These are phyloP conservation scores for Turritopsis dohrnii DNA, from an alignment of 30 jellyfish, hydroid and myxozoan genomes.

Conservation along the genomic window DNA sequence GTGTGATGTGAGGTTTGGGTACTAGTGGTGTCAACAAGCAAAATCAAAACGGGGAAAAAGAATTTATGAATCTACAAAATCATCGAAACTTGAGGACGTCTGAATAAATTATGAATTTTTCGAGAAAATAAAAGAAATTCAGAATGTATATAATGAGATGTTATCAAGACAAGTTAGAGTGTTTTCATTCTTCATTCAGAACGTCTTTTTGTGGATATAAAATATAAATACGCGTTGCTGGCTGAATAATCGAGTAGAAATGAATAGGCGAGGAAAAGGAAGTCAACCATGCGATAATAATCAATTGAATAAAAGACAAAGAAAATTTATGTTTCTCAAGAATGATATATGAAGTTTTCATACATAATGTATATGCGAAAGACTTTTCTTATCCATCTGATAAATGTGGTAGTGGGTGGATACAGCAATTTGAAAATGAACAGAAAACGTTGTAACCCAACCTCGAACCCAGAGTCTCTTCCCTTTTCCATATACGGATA, in stretches of 20 bases:
- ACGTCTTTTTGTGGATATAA: neutral
- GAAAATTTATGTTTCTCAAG: too few species aligned
- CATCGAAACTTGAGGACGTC: neutral
- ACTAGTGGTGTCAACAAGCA: neutral
- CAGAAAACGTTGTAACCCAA: too few species aligned
- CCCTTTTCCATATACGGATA: too few species aligned
- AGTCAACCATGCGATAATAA: neutral
- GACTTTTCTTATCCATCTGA: too few species aligned
- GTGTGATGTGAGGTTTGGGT: too few species aligned
- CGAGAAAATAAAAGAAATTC: too few species aligned
- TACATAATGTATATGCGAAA: neutral
- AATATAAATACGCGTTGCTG: neutral
- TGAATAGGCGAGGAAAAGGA: neutral
- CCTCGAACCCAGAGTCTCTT: too few species aligned
- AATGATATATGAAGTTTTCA: neutral
- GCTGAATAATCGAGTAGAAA: neutral
- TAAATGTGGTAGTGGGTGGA: too few species aligned
- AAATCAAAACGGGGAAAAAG: neutral
- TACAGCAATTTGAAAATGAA: too few species aligned
- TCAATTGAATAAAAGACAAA: neutral
- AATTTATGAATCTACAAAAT: too few species aligned
- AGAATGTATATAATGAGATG: too few species aligned
- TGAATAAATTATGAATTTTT: neutral
- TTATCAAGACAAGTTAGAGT: neutral
- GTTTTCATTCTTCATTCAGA: neutral